Evolutionary conservation across 2,113 vertebrate species (phyloP), one percentile per base, ranked within the genome.

Genomic region (Pterocles gutturalis): DNA sequence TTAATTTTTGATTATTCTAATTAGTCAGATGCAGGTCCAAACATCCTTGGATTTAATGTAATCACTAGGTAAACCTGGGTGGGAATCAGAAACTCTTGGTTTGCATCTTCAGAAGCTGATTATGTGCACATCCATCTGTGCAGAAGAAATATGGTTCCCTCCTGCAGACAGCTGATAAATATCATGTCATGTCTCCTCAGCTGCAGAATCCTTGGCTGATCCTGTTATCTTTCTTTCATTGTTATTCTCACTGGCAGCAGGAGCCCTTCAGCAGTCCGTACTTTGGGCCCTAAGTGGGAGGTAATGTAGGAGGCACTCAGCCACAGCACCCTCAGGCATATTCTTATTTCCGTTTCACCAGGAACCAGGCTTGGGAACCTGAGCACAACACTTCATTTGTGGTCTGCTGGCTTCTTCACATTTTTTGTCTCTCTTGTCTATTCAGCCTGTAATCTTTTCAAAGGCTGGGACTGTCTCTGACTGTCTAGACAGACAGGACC

Each of bases 341-440:
- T 75, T 83, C 65, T 84, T 77, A 87, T 90, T 87, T 90, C 76
- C 0, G 5, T 93, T 95, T 89, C 72, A 78, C 67, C 64, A 71
- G 76, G 34, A 61, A 89, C 64, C 65, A 69, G 89, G 53, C 18
- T 72, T 87, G 92, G 90, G 88, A 97, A 93, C 92, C 86, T 91
- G 86, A 95, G 73, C 79, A 91, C 95, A 94, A 87, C 88, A 92
- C 86, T 92, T 89, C 88, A 61, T 94, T 89, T 94, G 89, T 96
- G 95, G 89, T 94, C 83, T 93, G 92, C 83, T 95, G 95, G 94
- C 93, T 95, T 95, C 83, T 95, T 95, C 89, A 79, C 77, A 65
- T 78, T 89, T 91, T 96, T 96, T 96, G 80, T 93, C 87, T 94
- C 83, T 94, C 92, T 96, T 96, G 83, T 97, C 92, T 96, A 95